These are phyloP conservation scores for Cebus imitator DNA, from an alignment of 2,113 vertebrate genomes.

Conservation along the genomic window DNA sequence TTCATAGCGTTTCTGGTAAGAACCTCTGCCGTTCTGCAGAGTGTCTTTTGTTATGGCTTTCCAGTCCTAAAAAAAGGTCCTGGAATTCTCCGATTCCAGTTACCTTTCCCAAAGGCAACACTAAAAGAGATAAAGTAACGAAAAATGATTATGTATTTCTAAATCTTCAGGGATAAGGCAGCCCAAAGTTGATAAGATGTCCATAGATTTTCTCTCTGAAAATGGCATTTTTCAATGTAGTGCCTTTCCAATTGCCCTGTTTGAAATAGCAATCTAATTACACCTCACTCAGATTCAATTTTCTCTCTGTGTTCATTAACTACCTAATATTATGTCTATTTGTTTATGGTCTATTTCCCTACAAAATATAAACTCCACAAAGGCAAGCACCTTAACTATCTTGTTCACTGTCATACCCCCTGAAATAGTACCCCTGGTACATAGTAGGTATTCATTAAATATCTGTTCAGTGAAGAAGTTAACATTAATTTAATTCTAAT, in stretches of 20 bases:
- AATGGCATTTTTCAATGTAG: not conserved
- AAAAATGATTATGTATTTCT: constrained; percentile 38
- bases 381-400: not conserved
- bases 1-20: not conserved
- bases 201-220: not conserved
- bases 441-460: not conserved
- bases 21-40: constrained; percentile 10
- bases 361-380: not conserved
- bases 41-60: not conserved
- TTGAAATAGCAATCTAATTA: not conserved
- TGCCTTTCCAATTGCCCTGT: not conserved
- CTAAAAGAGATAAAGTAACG: not conserved
- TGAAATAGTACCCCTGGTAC: not conserved
- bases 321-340: not conserved
- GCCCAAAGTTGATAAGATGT: not conserved
- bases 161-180: not conserved
- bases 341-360: not conserved
- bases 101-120: constrained; percentile 54
- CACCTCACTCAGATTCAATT: not conserved
- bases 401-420: not conserved
- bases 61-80: not conserved
- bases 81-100: constrained; percentile 52
- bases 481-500: not conserved
- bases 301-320: not conserved
- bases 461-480: not conserved